Evolutionary conservation across 2,797 vertebrate species (phyloP).

Genomic region (Gymnodraco acuticeps): DNA sequence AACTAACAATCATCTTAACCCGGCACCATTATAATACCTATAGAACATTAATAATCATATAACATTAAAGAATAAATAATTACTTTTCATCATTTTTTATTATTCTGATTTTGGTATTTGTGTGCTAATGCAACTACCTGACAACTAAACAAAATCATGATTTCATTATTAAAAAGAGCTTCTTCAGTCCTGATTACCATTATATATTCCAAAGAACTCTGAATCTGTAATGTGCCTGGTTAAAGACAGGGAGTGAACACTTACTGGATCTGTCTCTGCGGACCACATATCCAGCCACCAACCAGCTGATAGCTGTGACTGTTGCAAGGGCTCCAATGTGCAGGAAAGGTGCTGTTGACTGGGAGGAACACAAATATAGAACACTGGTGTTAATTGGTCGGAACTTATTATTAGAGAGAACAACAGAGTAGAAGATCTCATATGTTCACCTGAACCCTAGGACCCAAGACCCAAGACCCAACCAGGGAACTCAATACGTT

Average conservation of each 20-base stretch:
- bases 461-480: too few species aligned
- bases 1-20: too few species aligned
- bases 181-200: neutral
- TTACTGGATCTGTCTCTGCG: conserved; percentile 91
- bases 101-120: too few species aligned
- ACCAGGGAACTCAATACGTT: too few species aligned
- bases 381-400: neutral
- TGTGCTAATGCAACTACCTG: too few species aligned
- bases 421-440: neutral
- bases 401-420: neutral
- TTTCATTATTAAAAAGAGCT: neutral
- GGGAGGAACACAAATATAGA: conserved; percentile 31
- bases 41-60: too few species aligned
- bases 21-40: too few species aligned
- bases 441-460: too few species aligned
- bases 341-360: conserved; percentile 96
- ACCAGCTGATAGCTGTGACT: conserved; percentile 91
- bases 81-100: too few species aligned
- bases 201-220: neutral
- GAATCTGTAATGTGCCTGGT: neutral
- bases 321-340: conserved; percentile 91
- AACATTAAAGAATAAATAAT: too few species aligned
- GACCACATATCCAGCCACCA: conserved; percentile 91
- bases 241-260: conserved; percentile 57
- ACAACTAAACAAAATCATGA: too few species aligned